phyloP scores from a whole-genome alignment of 2,888 invertebrate genomes.

The Dasysyrphus tricinctus region DNA sequence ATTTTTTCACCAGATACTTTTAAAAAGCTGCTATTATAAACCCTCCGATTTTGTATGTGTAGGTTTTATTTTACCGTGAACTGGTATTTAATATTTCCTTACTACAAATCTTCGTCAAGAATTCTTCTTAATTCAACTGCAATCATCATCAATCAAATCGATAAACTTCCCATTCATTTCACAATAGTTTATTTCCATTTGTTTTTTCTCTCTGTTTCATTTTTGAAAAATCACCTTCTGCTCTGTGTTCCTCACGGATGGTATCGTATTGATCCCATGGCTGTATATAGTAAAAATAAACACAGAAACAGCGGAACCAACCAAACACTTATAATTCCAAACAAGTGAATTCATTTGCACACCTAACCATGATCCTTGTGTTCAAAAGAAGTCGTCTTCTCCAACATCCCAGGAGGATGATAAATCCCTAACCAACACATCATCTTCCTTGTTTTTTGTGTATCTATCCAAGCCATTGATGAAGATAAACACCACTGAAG shows the following conservation, averaged over 20 bases:
- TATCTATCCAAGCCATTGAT: constrained; percentile 33
- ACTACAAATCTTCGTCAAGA: not conserved
- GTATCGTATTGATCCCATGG: not conserved
- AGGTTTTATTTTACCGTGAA: too few species aligned
- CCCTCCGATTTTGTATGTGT: too few species aligned
- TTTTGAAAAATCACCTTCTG: not conserved
- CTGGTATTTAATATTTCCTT: not conserved
- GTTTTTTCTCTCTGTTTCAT: not conserved
- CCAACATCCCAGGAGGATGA: not conserved
- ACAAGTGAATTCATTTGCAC: constrained; percentile 65
- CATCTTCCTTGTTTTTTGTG: not conserved
- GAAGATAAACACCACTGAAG: constrained; percentile 56
- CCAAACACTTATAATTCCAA: constrained; percentile 56
- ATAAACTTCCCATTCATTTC: constrained; percentile 12
- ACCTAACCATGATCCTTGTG: constrained; percentile 54
- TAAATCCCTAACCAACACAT: constrained; percentile 1
- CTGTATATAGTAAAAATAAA: not conserved
- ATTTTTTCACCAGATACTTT: too few species aligned
- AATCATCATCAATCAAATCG: constrained; percentile 19
- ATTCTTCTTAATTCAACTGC: constrained; percentile 36
- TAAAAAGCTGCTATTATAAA: too few species aligned
- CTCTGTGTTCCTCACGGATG: not conserved
- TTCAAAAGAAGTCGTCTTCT: constrained; percentile 28
- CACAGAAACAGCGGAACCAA: constrained; percentile 27
- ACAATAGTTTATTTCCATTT: not conserved